Percentiles rank a stretch among this genome's conserved stretches.
Evolutionary conservation across 2,113 vertebrate genomes (phyloP).

Genomic region (Callithrix jacchus): DNA sequence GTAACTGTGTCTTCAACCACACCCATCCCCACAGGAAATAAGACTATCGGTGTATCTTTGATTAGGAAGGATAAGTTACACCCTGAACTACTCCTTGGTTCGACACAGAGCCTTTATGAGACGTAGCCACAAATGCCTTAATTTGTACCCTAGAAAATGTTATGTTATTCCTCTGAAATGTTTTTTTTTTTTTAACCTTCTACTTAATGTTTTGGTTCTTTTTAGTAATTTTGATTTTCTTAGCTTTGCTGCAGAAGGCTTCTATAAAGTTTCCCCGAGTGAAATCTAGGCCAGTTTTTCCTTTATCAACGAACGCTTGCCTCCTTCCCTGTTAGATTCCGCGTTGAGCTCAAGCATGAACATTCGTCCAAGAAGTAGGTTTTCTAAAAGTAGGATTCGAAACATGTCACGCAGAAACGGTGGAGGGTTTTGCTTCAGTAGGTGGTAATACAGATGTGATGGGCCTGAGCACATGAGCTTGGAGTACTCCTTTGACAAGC

Average conservation of each 20-base stretch:
- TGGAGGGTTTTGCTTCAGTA: not conserved
- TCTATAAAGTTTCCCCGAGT: not conserved
- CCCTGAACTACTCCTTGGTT: not conserved
- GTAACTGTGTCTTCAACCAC: constrained; percentile 69
- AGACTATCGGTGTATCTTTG: constrained; percentile 66
- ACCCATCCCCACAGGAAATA: constrained; percentile 73
- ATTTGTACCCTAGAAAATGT: not conserved
- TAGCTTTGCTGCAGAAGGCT: not conserved
- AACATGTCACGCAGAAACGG: not conserved
- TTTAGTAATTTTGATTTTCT: constrained; percentile 1
- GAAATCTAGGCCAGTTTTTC: not conserved
- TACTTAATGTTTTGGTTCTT: not conserved
- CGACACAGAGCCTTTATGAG: not conserved
- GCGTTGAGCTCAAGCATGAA: not conserved
- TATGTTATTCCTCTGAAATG: not conserved
- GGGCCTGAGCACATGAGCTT: not conserved
- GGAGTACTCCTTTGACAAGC: not conserved
- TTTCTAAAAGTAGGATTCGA: constrained; percentile 25
- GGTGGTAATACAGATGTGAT: not conserved
- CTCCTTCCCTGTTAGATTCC: not conserved
- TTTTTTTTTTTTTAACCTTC: not conserved
- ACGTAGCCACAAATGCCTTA: not conserved
- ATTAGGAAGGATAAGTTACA: constrained; percentile 70
- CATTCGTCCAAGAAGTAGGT: not conserved
- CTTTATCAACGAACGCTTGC: not conserved